phyloP scores from a whole-genome alignment of 2,888 invertebrate genomes.

The Alitta virens region DNA sequence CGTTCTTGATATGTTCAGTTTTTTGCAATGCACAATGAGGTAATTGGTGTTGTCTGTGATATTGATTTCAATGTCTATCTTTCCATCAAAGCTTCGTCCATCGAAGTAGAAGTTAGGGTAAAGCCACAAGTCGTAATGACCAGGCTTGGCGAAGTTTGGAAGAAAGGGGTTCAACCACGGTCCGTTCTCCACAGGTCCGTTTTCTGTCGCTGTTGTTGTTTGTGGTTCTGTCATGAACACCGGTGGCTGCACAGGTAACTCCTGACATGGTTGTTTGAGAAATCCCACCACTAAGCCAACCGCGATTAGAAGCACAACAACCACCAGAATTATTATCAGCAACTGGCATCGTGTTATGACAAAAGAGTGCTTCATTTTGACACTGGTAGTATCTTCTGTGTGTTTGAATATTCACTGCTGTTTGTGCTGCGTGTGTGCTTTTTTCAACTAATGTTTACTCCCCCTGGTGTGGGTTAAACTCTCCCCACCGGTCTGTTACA shows the following conservation, averaged over 20 bases:
- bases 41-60: constrained; percentile 47
- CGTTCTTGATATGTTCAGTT: constrained; percentile 62
- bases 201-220: constrained; percentile 6
- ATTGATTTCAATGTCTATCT: constrained; percentile 56
- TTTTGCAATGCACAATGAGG: constrained; percentile 65
- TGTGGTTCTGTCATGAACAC: not conserved
- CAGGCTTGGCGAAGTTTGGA: constrained; percentile 64
- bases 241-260: no score
- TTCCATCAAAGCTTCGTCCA: constrained; percentile 61
- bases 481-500: no score
- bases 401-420: no score
- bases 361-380: not conserved
- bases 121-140: constrained; percentile 68
- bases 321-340: not conserved
- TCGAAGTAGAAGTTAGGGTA: constrained; percentile 67
- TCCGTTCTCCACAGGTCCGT: not conserved
- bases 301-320: constrained; percentile 3
- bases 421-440: no score
- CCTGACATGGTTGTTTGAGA: not conserved
- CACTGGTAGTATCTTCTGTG: no score
- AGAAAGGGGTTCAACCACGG: constrained; percentile 58
- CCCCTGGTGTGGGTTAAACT: no score
- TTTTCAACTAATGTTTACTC: no score
- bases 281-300: constrained; percentile 18
- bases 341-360: not conserved